Percentiles rank a stretch among this genome's conserved stretches.
Conservation (phyloP, 2,113 vertebrate species). For the Pterocles gutturalis region DNA sequence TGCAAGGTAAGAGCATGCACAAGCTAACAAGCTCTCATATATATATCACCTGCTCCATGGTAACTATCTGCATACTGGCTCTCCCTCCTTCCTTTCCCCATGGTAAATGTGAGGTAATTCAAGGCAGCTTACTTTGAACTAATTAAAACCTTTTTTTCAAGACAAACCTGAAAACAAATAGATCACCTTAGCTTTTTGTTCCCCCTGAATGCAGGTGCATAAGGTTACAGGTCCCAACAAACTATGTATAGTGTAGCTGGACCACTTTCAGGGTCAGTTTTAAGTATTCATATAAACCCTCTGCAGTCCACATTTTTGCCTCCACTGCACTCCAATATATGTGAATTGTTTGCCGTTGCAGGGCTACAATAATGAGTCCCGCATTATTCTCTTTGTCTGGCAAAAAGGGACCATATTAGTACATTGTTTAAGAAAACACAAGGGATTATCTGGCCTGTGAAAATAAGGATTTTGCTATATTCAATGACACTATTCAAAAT, state of each 20-base stretch:
- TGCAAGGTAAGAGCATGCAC: neutral
- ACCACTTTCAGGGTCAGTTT: neutral
- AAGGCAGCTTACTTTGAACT: neutral
- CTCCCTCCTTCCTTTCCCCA: neutral
- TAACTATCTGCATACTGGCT: neutral
- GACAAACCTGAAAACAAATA: neutral
- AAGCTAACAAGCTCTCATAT: neutral
- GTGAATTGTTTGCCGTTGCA: neutral
- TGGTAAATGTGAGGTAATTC: neutral
- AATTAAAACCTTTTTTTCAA: neutral
- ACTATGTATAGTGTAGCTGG: neutral
- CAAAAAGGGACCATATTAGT: neutral
- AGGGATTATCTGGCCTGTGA: slow-evolving; percentile 23
- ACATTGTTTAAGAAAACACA: slow-evolving; percentile 30
- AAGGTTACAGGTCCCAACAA: neutral
- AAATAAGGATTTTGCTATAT: slow-evolving; percentile 41
- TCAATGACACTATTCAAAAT: slow-evolving; percentile 46
- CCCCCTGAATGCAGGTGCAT: neutral
- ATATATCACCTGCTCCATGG: neutral
- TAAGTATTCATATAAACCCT: neutral
- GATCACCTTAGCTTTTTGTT: neutral
- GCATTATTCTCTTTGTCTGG: slow-evolving; percentile 16
- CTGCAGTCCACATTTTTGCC: neutral
- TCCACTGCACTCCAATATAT: neutral
- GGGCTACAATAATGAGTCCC: neutral